phyloP scores from a whole-genome alignment of 2,113 vertebrate genomes.

The Heterotis niloticus region DNA sequence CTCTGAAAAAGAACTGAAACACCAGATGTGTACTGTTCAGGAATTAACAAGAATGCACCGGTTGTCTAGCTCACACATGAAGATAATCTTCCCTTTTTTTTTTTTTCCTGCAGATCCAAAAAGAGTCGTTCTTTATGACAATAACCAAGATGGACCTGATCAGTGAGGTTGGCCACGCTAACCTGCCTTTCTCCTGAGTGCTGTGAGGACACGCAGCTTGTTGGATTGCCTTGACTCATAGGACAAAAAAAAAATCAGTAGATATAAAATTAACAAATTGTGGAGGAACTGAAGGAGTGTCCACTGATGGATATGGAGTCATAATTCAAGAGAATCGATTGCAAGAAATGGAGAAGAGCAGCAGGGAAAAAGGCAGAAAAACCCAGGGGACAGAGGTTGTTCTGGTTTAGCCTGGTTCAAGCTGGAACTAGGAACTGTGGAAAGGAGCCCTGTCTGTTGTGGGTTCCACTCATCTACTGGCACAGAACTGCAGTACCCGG shows the following conservation, averaged over 20 bases:
- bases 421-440: background rate
- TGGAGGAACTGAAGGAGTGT: constrained; percentile 48
- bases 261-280: constrained; percentile 52
- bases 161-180: constrained; percentile 77
- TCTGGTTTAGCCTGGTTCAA: background rate
- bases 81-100: constrained; percentile 10
- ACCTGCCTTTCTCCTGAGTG: constrained; percentile 69
- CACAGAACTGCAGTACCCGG: constrained; percentile 19
- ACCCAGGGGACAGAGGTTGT: background rate
- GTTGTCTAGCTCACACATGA: background rate
- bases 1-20: background rate
- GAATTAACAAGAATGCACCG: background rate
- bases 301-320: constrained; percentile 40
- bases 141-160: constrained; percentile 85
- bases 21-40: background rate
- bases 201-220: constrained; percentile 72
- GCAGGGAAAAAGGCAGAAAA: background rate
- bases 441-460: background rate
- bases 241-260: constrained; percentile 40
- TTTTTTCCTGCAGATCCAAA: constrained; percentile 76
- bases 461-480: background rate
- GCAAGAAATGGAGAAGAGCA: background rate
- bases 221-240: constrained; percentile 50
- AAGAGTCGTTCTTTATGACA: constrained; percentile 88
- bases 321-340: constrained; percentile 34